Evolutionary conservation across 2,888 invertebrate genomes (phyloP).

Genomic region (Noctua fimbriata): DNA sequence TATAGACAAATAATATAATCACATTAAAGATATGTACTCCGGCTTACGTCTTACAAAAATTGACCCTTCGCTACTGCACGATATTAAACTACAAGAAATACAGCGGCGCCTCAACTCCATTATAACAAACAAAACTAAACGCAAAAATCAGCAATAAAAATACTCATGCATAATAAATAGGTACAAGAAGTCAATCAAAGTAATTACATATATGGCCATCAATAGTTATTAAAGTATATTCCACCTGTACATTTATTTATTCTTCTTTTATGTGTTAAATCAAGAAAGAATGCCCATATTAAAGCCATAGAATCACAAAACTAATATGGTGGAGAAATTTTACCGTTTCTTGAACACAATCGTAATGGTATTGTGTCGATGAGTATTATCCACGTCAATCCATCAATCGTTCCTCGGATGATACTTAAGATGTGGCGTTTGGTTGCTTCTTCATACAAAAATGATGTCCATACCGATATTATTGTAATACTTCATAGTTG

Average conservation of each 20-base stretch:
- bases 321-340: constrained; percentile 40
- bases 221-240: constrained; percentile 16
- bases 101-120: not conserved
- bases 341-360: constrained; percentile 57
- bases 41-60: too few relatives aligned
- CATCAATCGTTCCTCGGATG: constrained; percentile 49
- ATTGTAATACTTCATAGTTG: not conserved
- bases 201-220: constrained; percentile 22
- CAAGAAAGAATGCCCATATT: constrained; percentile 53
- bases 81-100: not conserved
- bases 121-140: constrained; percentile 31
- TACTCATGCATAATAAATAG: constrained; percentile 33
- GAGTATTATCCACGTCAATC: constrained; percentile 55
- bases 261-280: constrained; percentile 49
- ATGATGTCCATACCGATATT: not conserved
- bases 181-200: constrained; percentile 48
- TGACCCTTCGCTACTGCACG: too few relatives aligned
- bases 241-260: constrained; percentile 37
- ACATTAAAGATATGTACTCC: too few relatives aligned
- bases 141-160: constrained; percentile 32
- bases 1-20: too few relatives aligned
- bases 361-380: constrained; percentile 48
- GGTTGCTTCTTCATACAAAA: constrained; percentile 43
- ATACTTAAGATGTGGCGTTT: constrained; percentile 13
- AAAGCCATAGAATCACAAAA: constrained; percentile 33